Conservation (phyloP, 2,797 vertebrate genomes). For the Clangula hyemalis region DNA sequence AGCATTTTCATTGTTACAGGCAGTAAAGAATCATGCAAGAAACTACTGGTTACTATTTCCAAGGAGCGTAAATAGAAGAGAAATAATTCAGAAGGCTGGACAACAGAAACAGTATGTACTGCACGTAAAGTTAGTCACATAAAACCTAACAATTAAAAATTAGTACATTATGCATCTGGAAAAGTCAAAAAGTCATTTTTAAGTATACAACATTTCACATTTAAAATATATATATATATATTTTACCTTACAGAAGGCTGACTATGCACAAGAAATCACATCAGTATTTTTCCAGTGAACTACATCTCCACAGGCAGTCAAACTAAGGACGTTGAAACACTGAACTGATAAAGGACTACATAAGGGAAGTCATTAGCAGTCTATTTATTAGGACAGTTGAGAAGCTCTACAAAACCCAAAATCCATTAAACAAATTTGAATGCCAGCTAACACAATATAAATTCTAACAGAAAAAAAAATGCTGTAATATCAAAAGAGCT, state of each 20-base stretch:
- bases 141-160: background rate
- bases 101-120: background rate
- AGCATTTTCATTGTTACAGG: background rate
- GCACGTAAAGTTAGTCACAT: background rate
- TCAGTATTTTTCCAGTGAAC: background rate
- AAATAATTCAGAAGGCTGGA: background rate
- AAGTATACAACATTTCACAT: background rate
- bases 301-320: background rate
- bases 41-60: background rate
- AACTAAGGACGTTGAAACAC: background rate
- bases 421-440: background rate
- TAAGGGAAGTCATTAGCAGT: background rate
- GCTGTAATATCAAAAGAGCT: background rate
- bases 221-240: too few species aligned
- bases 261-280: background rate
- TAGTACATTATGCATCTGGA: background rate
- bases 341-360: background rate
- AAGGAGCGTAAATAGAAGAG: background rate
- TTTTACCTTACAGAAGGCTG: background rate
- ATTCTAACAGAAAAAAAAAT: background rate
- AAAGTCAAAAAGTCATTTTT: background rate
- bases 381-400: background rate
- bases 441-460: background rate
- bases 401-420: background rate
- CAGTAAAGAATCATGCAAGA: background rate